A percentile compares a stretch with the other conserved stretches of the same genome.
phyloP scores from a whole-genome alignment of 2,797 vertebrate species.

The Bryconaethiops microstoma region DNA sequence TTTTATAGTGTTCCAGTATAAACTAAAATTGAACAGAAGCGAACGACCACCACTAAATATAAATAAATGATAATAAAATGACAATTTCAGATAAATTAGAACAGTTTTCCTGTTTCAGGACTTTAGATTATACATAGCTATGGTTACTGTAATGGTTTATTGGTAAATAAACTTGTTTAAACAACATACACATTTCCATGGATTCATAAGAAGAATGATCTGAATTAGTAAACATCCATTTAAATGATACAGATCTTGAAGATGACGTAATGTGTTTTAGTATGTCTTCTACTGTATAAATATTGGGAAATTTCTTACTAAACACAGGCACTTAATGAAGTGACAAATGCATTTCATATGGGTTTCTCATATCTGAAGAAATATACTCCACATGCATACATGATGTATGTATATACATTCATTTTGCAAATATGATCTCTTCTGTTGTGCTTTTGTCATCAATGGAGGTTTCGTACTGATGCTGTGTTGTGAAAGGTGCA shows the following conservation, averaged over 20 bases:
- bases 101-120: too few relatives aligned
- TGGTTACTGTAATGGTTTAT: not conserved
- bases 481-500: not conserved
- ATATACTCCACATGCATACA: slow-evolving; percentile 47
- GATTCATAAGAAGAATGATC: not conserved
- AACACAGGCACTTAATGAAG: slow-evolving; percentile 79
- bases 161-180: not conserved
- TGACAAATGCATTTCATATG: slow-evolving; percentile 48
- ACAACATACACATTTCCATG: not conserved
- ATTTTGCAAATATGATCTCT: slow-evolving; percentile 43
- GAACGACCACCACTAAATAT: not conserved
- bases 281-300: not conserved
- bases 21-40: not conserved
- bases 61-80: not conserved
- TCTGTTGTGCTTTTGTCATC: slow-evolving; percentile 55
- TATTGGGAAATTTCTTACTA: slow-evolving; percentile 40
- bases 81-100: not conserved
- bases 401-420: slow-evolving; percentile 44
- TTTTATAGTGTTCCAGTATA: not conserved
- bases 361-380: slow-evolving; percentile 39
- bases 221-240: not conserved
- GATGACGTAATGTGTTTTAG: not conserved
- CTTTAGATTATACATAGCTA: not conserved
- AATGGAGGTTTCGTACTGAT: slow-evolving; percentile 4
- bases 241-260: not conserved